These are phyloP conservation scores for Gibbula magus DNA, from an alignment of 2,888 invertebrate genomes.

Conservation along the genomic window DNA sequence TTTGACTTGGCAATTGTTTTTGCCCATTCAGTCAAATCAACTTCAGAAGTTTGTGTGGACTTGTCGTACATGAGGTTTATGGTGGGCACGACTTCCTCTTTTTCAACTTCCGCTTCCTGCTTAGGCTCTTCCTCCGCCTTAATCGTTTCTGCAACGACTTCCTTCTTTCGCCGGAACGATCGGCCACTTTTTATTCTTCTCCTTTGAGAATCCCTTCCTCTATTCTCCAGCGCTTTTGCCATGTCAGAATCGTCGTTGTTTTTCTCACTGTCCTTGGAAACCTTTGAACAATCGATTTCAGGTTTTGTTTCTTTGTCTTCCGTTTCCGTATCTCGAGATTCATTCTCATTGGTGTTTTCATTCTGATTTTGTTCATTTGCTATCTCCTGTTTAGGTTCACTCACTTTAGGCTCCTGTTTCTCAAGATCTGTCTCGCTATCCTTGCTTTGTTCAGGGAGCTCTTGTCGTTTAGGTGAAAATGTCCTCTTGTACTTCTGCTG, in stretches of 20 bases:
- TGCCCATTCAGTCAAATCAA: conserved; percentile 22
- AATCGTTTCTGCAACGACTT: conserved; percentile 4
- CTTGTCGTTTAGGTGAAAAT: conserved; percentile 32
- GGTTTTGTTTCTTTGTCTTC: too few species aligned
- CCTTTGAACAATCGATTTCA: not conserved
- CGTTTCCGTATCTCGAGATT: not conserved
- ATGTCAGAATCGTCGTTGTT: conserved; percentile 12
- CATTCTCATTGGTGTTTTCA: conserved; percentile 34
- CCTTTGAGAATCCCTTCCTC: conserved; percentile 27
- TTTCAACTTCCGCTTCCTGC: not conserved
- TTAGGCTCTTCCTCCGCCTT: not conserved
- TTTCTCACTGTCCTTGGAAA: conserved; percentile 31
- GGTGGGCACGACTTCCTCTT: not conserved
- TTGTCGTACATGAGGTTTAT: conserved; percentile 25
- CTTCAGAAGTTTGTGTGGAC: conserved; percentile 35
- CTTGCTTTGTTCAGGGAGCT: not conserved
- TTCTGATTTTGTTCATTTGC: not conserved
- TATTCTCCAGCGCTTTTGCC: conserved; percentile 13
- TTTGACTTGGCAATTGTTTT: conserved; percentile 22
- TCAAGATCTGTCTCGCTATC: not conserved
- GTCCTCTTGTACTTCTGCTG: conserved; percentile 42
- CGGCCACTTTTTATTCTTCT: conserved; percentile 36
- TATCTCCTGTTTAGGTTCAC: too few species aligned
- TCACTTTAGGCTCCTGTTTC: too few species aligned
- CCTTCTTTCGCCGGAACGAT: conserved; percentile 31